These are phyloP conservation scores for Rhineura floridana DNA, from an alignment of 2,113 vertebrate species.

Conservation along the genomic window DNA sequence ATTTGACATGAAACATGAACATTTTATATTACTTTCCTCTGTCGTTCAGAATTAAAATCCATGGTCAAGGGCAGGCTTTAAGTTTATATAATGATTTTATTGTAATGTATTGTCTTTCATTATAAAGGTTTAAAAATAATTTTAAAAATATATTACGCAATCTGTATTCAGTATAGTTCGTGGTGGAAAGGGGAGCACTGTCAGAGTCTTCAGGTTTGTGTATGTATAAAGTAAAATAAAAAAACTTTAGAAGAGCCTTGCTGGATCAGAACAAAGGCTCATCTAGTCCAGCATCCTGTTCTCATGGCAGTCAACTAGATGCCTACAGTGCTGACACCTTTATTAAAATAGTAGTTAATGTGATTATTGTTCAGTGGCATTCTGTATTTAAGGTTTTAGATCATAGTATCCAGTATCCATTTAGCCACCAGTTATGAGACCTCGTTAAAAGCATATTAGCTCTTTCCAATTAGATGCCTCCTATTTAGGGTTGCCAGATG, in stretches of 20 bases:
- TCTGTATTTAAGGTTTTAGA: background rate
- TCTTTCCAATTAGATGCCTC: background rate
- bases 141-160: background rate
- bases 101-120: background rate
- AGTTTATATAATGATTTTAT: background rate
- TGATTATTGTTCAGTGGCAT: background rate
- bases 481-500: background rate
- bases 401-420: background rate
- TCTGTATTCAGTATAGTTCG: background rate
- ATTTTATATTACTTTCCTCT: conserved; percentile 5
- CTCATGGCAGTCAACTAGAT: no score
- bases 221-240: no score
- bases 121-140: background rate
- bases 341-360: background rate
- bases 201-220: background rate
- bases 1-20: background rate
- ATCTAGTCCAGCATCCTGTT: no score
- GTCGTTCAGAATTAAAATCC: background rate
- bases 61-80: background rate
- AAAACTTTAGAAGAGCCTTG: no score
- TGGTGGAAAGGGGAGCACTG: background rate
- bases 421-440: background rate
- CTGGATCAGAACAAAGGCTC: no score
- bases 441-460: background rate
- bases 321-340: background rate